Evolutionary conservation across 2,888 invertebrate genomes (phyloP).

Genomic region (Synergus itoensis): DNA sequence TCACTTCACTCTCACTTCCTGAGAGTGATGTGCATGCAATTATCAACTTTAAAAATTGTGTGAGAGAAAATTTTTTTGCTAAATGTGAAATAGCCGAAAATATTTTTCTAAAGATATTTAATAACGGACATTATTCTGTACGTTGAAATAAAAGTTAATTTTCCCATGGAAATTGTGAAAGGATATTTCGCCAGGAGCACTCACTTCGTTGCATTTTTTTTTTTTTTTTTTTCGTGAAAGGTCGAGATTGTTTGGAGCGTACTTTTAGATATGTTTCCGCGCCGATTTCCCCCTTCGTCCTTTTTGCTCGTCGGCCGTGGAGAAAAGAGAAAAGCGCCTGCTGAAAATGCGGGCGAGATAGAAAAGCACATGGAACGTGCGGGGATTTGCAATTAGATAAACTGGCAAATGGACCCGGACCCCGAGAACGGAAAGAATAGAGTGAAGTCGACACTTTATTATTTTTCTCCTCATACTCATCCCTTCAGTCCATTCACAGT

Average conservation of each 20-base stretch:
- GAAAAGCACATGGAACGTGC: conserved; percentile 54
- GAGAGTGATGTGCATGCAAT: too few relatives aligned
- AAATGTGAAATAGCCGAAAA: too few relatives aligned
- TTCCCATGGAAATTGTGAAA: conserved; percentile 11
- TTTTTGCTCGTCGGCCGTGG: conserved; percentile 41
- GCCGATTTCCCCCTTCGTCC: conserved; percentile 31
- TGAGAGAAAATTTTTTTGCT: background rate
- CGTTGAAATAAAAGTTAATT: conserved; percentile 18
- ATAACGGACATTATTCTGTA: background rate
- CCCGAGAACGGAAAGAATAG: conserved; percentile 38
- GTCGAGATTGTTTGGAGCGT: conserved; percentile 41
- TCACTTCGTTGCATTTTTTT: conserved; percentile 17
- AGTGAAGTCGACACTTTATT: conserved; percentile 33
- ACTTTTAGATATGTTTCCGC: conserved; percentile 29
- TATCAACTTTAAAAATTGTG: background rate
- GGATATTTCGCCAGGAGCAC: conserved; percentile 5
- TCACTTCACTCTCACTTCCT: too few relatives aligned
- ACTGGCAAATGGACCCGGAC: conserved; percentile 46
- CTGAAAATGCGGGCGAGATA: conserved; percentile 55
- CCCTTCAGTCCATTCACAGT: background rate
- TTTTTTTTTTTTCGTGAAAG: conserved; percentile 19
- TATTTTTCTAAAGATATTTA: too few relatives aligned
- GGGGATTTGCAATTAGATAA: conserved; percentile 57
- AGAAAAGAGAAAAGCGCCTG: conserved; percentile 43
- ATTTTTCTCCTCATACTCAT: background rate